Evolutionary conservation across 2,888 invertebrate species (phyloP), one percentile per base, ranked within the genome.

Genomic region (Xylophagus ater): DNA sequence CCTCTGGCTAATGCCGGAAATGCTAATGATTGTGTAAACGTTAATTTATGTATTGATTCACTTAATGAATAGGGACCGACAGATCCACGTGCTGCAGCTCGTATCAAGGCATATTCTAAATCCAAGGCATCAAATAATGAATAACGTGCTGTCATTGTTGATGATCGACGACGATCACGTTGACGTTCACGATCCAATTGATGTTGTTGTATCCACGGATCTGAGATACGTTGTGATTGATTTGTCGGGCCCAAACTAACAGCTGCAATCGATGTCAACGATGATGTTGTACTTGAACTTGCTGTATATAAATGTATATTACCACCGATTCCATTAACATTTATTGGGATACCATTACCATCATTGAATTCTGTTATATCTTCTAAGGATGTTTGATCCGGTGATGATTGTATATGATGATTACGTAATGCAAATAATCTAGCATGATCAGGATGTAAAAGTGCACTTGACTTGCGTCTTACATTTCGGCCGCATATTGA

Each of bases 1-100:
- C 79, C 79, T 12, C 79, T 68, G 0, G 81, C 81, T 41, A 81
- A 55, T 0, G 78, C 80, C 1, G 80, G 81, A 55, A 81, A 81
- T 1, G 80, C 80, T 43, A 81, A 59, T 50, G 78, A 79, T 62
- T 81, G 80, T 9, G 80, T 80, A 55, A 80, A 80, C 30, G 80
- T 80, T 51, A 81, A 60, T 60, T 80, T 80, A 62, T 80, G 78
- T 47, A 80, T 65, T 41, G 79, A 79, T 57, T 78, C 79, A 46
- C 78, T 78, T 7, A 80, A 62, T 21, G 76, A 77, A 55, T 78
- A 80, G 1, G 78, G 79, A 4, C 80, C 80, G 20, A 80, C 78
- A 34, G 78, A 78, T 37, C 79, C 80, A 17, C 80, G 68, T 1
- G 79, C 78, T 2, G 78, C 78, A 2, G 78, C 79, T 23, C 78